Percentiles rank a stretch among this genome's conserved stretches.
phyloP scores from a whole-genome alignment of 2,797 vertebrate species.

The Fringilla coelebs region DNA sequence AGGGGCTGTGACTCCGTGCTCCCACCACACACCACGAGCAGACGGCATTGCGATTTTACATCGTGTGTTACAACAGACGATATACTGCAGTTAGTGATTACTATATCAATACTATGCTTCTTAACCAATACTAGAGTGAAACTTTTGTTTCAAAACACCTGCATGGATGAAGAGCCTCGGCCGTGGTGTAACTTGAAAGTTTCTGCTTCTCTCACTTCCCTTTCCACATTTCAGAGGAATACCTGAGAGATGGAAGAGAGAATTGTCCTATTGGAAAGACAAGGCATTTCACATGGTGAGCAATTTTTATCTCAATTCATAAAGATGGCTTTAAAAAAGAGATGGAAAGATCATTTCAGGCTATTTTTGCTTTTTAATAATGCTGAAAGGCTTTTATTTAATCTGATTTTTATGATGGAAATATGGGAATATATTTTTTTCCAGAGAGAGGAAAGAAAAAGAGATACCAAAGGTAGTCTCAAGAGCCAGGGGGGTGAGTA shows the following conservation, averaged over 20 bases:
- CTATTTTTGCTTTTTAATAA: neutral
- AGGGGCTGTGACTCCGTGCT: neutral
- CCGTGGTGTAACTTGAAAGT: rapidly evolving
- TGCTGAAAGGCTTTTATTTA: neutral
- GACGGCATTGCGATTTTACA: neutral
- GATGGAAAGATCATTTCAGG: neutral
- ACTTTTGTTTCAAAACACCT: neutral
- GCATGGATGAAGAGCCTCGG: neutral
- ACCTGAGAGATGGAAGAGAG: neutral
- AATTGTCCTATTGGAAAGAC: neutral
- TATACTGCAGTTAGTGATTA: no score
- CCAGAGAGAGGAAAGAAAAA: neutral
- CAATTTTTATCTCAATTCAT: neutral
- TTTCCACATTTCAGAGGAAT: neutral
- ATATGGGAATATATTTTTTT: neutral
- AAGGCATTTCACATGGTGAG: neutral
- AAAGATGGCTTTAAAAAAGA: neutral
- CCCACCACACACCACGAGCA: no score
- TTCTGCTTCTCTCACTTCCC: neutral
- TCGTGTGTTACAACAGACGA: rapidly evolving
- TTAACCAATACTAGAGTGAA: neutral
- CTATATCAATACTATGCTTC: rapidly evolving
- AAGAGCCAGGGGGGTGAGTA: neutral
- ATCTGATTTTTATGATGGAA: neutral
- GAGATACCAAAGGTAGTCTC: neutral